A percentile compares a stretch with the other conserved stretches of the same genome.
Evolutionary conservation across 2,113 vertebrate species (phyloP).

Genomic region (Sinosuthora webbiana): DNA sequence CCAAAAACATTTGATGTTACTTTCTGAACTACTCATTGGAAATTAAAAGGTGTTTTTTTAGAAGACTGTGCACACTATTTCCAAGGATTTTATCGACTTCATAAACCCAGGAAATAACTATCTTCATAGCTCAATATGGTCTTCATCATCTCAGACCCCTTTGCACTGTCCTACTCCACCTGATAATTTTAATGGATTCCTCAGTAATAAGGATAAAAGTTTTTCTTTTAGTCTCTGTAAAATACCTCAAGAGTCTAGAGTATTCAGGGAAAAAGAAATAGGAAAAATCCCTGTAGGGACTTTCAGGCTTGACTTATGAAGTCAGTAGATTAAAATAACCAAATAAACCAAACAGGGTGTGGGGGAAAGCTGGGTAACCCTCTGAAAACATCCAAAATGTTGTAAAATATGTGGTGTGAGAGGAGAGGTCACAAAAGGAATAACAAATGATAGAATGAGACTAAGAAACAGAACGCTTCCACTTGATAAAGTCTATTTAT

Average conservation of each 20-base stretch:
- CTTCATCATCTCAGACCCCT: background rate
- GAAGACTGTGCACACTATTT: background rate
- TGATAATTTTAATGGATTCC: background rate
- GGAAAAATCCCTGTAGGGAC: background rate
- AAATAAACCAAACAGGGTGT: background rate
- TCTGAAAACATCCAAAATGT: background rate
- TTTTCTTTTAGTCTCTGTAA: background rate
- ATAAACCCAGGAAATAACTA: background rate
- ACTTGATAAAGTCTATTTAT: background rate
- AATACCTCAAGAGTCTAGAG: background rate
- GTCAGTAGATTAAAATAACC: conserved; percentile 4
- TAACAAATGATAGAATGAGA: background rate
- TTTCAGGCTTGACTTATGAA: background rate
- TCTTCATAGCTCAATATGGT: background rate
- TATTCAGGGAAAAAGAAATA: background rate
- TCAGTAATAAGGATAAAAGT: background rate
- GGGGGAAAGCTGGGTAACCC: background rate
- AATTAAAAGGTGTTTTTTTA: background rate
- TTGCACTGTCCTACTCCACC: background rate
- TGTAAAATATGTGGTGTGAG: background rate
- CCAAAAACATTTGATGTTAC: background rate
- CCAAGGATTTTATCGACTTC: background rate
- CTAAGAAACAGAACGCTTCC: background rate
- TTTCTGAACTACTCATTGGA: background rate
- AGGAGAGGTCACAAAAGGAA: background rate